Evolutionary conservation across 2,797 vertebrate genomes (phyloP), one percentile per base, ranked within the genome.

Genomic region (Bradypodion pumilum): DNA sequence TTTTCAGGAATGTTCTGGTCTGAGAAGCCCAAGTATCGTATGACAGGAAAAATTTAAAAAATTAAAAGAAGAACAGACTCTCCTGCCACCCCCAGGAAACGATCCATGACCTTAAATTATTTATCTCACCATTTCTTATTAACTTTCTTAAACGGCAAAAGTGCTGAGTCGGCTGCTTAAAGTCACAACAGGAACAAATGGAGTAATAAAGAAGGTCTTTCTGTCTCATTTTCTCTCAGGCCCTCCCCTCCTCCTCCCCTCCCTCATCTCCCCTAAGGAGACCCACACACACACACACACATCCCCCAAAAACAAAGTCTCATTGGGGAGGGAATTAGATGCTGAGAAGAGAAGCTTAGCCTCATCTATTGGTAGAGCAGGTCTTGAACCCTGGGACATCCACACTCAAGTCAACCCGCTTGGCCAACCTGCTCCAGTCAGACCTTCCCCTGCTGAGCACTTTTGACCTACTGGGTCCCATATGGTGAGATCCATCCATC

Each of bases 41-140:
- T 74, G 19, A n/a, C 37, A 40, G 5, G 62, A 32, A 25, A 23
- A 60, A n/a, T n/a, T n/a, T 65, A 25, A 40, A 69, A 83, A 87
- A 87, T n/a, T 49, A 86, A 68, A 1, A 2, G 21, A 5, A 12
- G 74, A 2, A 29, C 44, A 59, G 74, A 77, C n/a, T n/a, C n/a
- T n/a, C n/a, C n/a, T n/a, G n/a, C n/a, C n/a, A n/a, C 46, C 74
- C 73, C 76, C 44, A 85, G 87, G 85, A 90, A n/a, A 62, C 68
- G 46, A 74, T 35, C 23, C 3, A 9, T 60, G 88, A 76, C 86
- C 78, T 65, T 90, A 52, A 82, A 84, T 87, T 79, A 91, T 86
- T 84, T 86, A 89, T 59, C 42, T 1, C 52, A 60, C n/a, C 60
- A 4, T 29, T 86, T 73, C 32, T 73, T 56, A 70, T 65, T 63